Percentiles rank a stretch among this genome's conserved stretches.
These are phyloP conservation scores for Daktulosphaira vitifoliae DNA, from an alignment of 1,140 invertebrate genomes.

Conservation along the genomic window DNA sequence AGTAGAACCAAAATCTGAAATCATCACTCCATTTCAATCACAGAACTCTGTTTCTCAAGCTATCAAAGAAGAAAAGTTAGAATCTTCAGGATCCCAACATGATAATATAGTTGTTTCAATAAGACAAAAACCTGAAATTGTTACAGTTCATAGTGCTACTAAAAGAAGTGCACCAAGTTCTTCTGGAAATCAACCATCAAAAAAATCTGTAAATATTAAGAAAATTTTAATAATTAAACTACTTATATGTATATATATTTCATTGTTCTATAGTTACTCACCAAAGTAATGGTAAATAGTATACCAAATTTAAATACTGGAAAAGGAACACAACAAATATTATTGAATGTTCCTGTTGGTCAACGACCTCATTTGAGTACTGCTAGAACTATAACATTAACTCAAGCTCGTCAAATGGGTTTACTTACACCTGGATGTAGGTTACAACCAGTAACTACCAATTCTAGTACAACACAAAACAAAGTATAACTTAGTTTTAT, in stretches of 20 bases:
- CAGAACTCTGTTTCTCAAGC: neutral
- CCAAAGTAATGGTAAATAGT: conserved; percentile 34
- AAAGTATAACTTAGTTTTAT: neutral
- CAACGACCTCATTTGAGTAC: conserved; percentile 42
- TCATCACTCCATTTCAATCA: neutral
- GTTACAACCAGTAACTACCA: conserved; percentile 48
- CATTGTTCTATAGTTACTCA: conserved; percentile 30
- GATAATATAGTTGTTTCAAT: neutral
- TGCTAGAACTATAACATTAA: conserved; percentile 60
- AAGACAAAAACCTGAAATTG: conserved; percentile 5
- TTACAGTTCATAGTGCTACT: neutral
- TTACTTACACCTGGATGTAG: conserved; percentile 49
- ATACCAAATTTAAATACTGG: conserved; percentile 21
- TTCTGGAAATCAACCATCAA: conserved; percentile 6
- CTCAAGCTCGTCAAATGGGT: conserved; percentile 60
- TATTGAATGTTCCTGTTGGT: conserved; percentile 24
- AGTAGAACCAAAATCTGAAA: neutral
- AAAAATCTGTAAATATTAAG: conserved; percentile 25
- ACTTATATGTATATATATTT: too few relatives aligned
- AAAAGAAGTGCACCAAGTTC: conserved; percentile 11
- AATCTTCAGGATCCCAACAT: neutral
- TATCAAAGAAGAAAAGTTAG: neutral
- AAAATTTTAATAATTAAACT: too few relatives aligned
- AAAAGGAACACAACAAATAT: conserved; percentile 15
- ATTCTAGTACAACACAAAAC: conserved; percentile 8